A percentile compares a stretch with the other conserved stretches of the same genome.
Evolutionary conservation across 2,797 vertebrate genomes (phyloP).

Genomic region (Luscinia luscinia): DNA sequence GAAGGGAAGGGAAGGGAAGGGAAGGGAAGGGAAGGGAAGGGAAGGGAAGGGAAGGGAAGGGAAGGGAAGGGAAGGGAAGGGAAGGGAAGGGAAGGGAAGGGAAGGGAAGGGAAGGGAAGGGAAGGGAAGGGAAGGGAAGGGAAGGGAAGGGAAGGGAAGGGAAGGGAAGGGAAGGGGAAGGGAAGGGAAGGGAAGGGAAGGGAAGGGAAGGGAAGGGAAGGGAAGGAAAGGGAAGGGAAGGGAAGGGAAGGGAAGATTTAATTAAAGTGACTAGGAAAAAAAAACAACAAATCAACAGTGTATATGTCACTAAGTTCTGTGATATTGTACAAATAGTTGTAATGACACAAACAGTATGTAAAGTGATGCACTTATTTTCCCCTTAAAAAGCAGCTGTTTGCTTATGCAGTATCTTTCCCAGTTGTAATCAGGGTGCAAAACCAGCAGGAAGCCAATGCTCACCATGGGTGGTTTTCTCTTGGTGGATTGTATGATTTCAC

Average conservation of each 20-base stretch:
- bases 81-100: no score
- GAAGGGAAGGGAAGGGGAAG: no score
- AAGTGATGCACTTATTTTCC: constrained; percentile 12
- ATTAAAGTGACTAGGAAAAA: background rate
- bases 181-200: no score
- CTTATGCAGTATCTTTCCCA: background rate
- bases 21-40: no score
- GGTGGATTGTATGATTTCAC: background rate
- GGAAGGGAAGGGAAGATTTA: background rate
- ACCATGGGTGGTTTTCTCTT: background rate
- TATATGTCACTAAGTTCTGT: background rate
- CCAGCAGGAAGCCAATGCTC: background rate
- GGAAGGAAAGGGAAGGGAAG: background rate
- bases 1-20: no score
- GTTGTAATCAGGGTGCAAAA: constrained; percentile 23
- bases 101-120: no score
- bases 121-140: no score
- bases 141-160: no score
- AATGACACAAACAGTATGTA: background rate
- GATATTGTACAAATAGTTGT: background rate
- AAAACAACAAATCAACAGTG: background rate
- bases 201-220: background rate
- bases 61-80: no score
- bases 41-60: no score
- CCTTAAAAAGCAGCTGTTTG: constrained; percentile 34